A percentile compares a stretch with the other conserved stretches of the same genome.
phyloP scores from a whole-genome alignment of 2,113 vertebrate genomes.

The Atherinomorus stipes region DNA sequence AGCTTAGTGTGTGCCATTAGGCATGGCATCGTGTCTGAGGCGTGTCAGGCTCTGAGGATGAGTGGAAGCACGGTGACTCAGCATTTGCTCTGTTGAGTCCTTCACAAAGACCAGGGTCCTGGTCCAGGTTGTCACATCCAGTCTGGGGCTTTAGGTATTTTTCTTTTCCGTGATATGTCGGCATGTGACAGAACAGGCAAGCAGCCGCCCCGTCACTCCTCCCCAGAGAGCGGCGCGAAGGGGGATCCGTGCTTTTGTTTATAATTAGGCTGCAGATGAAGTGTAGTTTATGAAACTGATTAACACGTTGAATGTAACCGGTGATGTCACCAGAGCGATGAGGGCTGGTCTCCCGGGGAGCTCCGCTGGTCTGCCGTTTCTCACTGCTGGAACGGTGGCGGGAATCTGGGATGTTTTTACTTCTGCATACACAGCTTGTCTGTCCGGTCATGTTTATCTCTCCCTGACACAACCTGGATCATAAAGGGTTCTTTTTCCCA shows the following conservation, averaged over 20 bases:
- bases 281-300: slow-evolving; percentile 60
- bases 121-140: slow-evolving; percentile 1
- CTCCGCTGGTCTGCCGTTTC: neutral
- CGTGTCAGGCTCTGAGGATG: slow-evolving; percentile 5
- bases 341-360: slow-evolving; percentile 3
- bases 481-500: no score
- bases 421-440: no score
- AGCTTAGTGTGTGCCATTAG: neutral
- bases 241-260: slow-evolving; percentile 21
- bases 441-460: no score
- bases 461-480: no score
- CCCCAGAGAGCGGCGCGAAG: slow-evolving; percentile 16
- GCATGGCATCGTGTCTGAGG: neutral
- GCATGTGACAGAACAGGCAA: slow-evolving; percentile 2
- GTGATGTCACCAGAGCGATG: slow-evolving; percentile 21
- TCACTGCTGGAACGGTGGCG: slow-evolving; percentile 2
- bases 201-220: slow-evolving; percentile 9
- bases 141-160: slow-evolving; percentile 3
- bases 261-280: slow-evolving; percentile 67
- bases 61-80: slow-evolving; percentile 5
- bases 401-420: neutral
- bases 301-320: slow-evolving; percentile 42
- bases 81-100: slow-evolving; percentile 4
- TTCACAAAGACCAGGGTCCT: neutral
- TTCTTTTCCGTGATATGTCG: slow-evolving; percentile 23